Base-by-base conservation (phyloP, 1,140 invertebrate genomes). In the Scaptomyza montana region DNA sequence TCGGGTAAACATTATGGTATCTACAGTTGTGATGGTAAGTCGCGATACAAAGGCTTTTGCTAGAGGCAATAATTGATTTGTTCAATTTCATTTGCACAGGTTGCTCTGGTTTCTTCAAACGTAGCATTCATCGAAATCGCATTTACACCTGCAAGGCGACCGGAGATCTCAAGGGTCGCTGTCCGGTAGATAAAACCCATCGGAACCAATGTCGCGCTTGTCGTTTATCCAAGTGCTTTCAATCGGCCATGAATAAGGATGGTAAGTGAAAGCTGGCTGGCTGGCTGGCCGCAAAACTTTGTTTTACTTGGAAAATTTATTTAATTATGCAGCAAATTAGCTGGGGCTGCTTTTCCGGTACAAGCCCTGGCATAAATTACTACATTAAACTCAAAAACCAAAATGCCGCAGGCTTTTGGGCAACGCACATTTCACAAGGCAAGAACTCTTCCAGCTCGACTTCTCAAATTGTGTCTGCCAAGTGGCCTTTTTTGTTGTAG, bases 171-270 rank as follows among this genome's bases (percentile, higher is more conserved):
- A 98, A 98, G 92, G 98, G 97, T 60, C 94, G 96, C 65, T 99
- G 98, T 93, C 97, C 97, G 4, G 97, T 99, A 57, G 98, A 99
- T 93, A 99, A 99, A 93, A 99, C 98, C 0, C 98, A 99, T 91
- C 94, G 98, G 43, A 99, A 99, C 94, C 98, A 99, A 93, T 99
- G 98, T 92, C 94, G 98, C 59, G 98, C 98, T 77, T 99, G 98
- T 92, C 94, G 98, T 51, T 95, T 99, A 21, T 97, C 96, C 84
- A 99, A 99, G 93, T 99, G 98, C 92, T 98, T 99, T 91, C 96
- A 98, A 92, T 98, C 97, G 45, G 96, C 97, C 74, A 99, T 99
- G 98, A 99, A 99, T 92, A 99, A 98, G 94, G 98, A 99, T 94
- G 98, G 98, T 99, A 93, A 97, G 97, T 94, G 64, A 12, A 54